Conservation (phyloP, 2,113 vertebrate species). For the Heteronetta atricapilla region DNA sequence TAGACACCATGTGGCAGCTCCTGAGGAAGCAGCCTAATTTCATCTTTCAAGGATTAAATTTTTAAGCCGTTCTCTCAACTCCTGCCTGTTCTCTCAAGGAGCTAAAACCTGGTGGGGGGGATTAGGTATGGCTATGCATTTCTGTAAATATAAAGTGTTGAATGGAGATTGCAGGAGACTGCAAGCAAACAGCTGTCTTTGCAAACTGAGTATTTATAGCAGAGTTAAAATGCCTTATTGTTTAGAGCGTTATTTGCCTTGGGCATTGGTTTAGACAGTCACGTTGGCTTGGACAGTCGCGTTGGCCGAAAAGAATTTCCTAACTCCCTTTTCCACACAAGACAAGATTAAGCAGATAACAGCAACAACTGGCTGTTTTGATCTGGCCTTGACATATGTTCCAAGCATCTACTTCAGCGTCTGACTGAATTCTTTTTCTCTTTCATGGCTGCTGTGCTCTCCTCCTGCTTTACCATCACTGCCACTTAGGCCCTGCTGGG, state of each 20-base stretch:
- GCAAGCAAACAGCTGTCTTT: slow-evolving; percentile 7
- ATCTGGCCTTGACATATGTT: slow-evolving; percentile 42
- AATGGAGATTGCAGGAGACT: neutral
- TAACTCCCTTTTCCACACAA: slow-evolving; percentile 47
- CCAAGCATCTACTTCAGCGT: slow-evolving; percentile 9
- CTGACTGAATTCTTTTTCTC: neutral
- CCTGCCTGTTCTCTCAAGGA: neutral
- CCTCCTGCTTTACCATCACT: neutral
- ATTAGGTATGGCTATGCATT: neutral
- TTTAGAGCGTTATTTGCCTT: slow-evolving; percentile 54
- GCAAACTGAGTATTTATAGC: slow-evolving; percentile 31
- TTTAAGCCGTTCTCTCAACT: neutral
- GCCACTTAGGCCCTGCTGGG: neutral
- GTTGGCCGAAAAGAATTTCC: slow-evolving; percentile 61
- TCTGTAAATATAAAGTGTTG: neutral
- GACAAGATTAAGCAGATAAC: slow-evolving; percentile 58
- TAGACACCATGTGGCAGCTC: neutral
- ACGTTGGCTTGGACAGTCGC: neutral
- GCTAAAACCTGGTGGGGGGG: neutral
- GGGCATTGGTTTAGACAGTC: slow-evolving; percentile 35
- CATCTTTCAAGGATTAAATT: neutral
- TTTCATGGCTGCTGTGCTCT: neutral
- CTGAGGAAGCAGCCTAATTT: neutral
- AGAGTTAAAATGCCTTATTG: slow-evolving; percentile 43
- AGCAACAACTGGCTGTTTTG: slow-evolving; percentile 50